Evolutionary conservation across 1,140 invertebrate species (phyloP), one percentile per base, ranked within the genome.

Genomic region (Phocides pigmalion): DNA sequence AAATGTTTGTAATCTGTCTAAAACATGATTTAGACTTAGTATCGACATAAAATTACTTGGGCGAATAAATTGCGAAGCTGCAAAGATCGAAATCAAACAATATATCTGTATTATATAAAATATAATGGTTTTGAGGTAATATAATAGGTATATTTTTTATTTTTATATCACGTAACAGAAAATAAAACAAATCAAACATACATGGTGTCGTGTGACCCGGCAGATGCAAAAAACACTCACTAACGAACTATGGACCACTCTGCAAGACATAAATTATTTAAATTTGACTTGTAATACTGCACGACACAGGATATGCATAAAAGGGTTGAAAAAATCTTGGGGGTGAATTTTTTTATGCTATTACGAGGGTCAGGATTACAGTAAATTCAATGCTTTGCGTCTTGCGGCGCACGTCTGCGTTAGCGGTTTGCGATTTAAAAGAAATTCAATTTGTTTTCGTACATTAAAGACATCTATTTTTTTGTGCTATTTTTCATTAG

Each of bases 281-380:
- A 90, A 87, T 90, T 82, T 90, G 87, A 88, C 81, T 88, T 82
- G 87, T 90, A 88, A 90, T 74, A 81, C 68, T 78, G 79, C 77
- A 84, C 72, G 81, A 86, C 79, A 85, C 82, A 80, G 79, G 83
- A 87, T 90, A 88, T 88, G 82, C 84, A 88, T 86, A 86, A 84
- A 89, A 87, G 87, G 87, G 84, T 90, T 88, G 69, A 81, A 89
- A 89, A 89, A 87, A 86, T 62, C 46, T 53, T 67, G 78, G 76
- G 78, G 85, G 81, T 83, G 76, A 78, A 54, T 70, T 80, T 88
- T 89, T 87, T 87, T 81, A 68, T 76, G 53, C 49, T 59, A 68
- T 65, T 41, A 68, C 67, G 74, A 76, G 76, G 84, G 86, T 83
- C 82, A 81, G 46, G 51, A 49, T 54, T 73, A 63, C 49, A 37